phyloP scores from a whole-genome alignment of 2,888 invertebrate species.

The Achlya flavicornis region DNA sequence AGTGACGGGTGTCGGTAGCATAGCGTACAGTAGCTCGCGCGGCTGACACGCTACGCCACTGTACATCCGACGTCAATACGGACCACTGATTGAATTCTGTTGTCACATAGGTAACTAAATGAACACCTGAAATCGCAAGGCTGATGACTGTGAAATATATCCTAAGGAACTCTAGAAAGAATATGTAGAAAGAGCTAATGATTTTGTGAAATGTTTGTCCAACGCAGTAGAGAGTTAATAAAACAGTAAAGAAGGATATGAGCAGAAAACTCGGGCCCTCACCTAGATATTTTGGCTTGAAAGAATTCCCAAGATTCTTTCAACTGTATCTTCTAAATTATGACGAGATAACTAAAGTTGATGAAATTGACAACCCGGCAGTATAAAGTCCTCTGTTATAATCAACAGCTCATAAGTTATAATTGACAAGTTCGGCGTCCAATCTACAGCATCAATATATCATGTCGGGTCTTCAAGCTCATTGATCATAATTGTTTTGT shows the following conservation, averaged over 20 bases:
- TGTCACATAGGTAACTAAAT: not conserved
- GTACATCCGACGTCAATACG: conserved; percentile 23
- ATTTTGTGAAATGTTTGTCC: too few species aligned
- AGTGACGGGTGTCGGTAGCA: conserved; percentile 65
- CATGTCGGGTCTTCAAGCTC: not conserved
- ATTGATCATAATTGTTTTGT: conserved; percentile 4
- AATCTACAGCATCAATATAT: conserved; percentile 3
- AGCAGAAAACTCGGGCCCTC: too few species aligned
- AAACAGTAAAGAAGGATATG: too few species aligned
- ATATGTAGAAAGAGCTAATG: too few species aligned
- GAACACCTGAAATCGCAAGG: not conserved
- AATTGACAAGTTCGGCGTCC: not conserved
- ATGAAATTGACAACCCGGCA: not conserved
- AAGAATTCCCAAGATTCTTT: too few species aligned
- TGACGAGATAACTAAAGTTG: not conserved
- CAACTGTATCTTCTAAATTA: too few species aligned
- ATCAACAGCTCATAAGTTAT: conserved; percentile 8
- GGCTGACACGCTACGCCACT: conserved; percentile 28
- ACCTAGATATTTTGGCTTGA: too few species aligned
- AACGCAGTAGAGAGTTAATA: too few species aligned
- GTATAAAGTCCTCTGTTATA: conserved; percentile 8
- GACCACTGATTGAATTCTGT: conserved; percentile 28
- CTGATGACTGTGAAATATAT: too few species aligned
- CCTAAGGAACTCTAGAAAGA: too few species aligned
- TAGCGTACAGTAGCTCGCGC: conserved; percentile 37